Conservation (phyloP, 2,888 invertebrate species). For the Epirrhoe tristata region DNA sequence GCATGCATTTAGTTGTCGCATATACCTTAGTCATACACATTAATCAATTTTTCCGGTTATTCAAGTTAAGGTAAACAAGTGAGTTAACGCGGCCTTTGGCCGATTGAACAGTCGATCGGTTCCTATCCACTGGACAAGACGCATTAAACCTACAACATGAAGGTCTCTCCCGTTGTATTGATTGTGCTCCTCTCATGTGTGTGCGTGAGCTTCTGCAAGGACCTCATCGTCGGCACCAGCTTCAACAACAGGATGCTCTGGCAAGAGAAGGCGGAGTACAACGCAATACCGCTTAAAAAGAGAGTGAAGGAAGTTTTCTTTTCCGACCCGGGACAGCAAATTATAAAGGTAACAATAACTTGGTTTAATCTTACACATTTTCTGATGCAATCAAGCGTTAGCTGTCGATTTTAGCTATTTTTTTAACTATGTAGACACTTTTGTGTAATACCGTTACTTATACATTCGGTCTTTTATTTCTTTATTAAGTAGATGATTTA, state of each 20-base stretch:
- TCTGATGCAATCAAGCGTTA: background rate
- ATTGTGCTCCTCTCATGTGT: constrained; percentile 64
- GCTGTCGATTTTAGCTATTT: too few relatives aligned
- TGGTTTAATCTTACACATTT: background rate
- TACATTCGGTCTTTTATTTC: too few relatives aligned
- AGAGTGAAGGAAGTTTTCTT: constrained; percentile 79
- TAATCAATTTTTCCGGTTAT: constrained; percentile 62
- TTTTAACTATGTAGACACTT: background rate
- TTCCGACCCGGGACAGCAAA: constrained; percentile 76
- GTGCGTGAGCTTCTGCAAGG: constrained; percentile 66
- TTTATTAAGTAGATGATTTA: too few relatives aligned
- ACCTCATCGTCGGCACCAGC: constrained; percentile 77
- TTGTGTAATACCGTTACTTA: background rate
- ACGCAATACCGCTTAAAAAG: constrained; percentile 76
- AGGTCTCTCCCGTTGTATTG: constrained; percentile 61
- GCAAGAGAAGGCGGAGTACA: constrained; percentile 78
- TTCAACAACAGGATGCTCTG: constrained; percentile 72
- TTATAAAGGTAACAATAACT: constrained; percentile 68
- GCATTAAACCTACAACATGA: constrained; percentile 65
- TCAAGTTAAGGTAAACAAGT: constrained; percentile 61
- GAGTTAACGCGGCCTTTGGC: constrained; percentile 36
- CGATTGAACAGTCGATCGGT: constrained; percentile 56
- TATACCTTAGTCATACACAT: constrained; percentile 7
- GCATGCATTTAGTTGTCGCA: constrained; percentile 26
- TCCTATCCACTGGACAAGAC: constrained; percentile 59